Percentiles rank a stretch among this genome's conserved stretches.
Conservation (phyloP, 2,113 vertebrate genomes). For the Rhynchopsitta pachyrhyncha region DNA sequence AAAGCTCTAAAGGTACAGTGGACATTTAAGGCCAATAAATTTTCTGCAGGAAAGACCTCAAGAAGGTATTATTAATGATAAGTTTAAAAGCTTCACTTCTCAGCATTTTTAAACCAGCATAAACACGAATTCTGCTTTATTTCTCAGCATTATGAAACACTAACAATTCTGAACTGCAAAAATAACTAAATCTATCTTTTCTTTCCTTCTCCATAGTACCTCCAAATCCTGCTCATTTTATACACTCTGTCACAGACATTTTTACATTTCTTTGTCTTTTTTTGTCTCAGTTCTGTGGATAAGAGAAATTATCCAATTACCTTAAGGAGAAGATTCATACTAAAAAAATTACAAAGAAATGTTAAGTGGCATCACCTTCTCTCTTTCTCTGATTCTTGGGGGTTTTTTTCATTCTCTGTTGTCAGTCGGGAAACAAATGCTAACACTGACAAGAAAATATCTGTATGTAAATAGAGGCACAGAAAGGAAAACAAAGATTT, state of each 20-base stretch:
- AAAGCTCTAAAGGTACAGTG: neutral
- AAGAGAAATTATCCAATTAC: conserved; percentile 10
- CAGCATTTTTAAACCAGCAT: neutral
- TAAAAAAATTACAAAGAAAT: neutral
- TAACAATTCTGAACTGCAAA: neutral
- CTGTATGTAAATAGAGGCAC: neutral
- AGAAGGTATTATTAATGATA: neutral
- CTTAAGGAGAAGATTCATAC: neutral
- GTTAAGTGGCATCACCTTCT: neutral
- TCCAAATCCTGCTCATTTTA: neutral
- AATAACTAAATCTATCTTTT: neutral
- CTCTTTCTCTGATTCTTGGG: neutral
- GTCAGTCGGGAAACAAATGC: neutral
- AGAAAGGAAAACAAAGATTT: neutral
- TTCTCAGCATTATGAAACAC: neutral
- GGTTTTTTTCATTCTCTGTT: accelerated
- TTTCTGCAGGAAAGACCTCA: neutral
- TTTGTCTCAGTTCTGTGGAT: neutral
- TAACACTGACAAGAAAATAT: neutral
- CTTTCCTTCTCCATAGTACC: neutral
- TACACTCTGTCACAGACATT: neutral
- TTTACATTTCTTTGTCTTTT: conserved; percentile 14
- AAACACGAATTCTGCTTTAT: conserved; percentile 3
- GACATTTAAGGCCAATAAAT: neutral
- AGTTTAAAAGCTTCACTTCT: neutral